These are phyloP conservation scores for Heliconius melpomene DNA, from an alignment of 1,140 invertebrate genomes.

Conservation along the genomic window DNA sequence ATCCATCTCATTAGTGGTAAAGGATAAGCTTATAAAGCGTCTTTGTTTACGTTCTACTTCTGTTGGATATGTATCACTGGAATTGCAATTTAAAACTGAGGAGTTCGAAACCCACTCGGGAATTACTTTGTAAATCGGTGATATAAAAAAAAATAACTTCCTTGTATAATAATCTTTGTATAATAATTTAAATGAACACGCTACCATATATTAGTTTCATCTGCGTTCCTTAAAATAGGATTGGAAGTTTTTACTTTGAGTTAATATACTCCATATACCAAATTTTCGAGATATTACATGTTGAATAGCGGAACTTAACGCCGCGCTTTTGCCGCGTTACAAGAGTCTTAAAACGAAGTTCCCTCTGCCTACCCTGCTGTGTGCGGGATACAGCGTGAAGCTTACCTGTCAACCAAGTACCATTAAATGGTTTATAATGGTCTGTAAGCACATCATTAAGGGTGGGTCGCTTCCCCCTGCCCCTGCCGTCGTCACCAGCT, in stretches of 20 bases:
- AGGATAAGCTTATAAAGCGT: neutral
- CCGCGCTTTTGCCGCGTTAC: too few relatives aligned
- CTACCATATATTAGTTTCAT: too few relatives aligned
- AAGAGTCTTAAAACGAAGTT: too few relatives aligned
- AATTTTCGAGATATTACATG: neutral
- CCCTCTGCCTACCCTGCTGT: too few relatives aligned
- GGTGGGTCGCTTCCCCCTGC: constrained; percentile 84
- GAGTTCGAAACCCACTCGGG: neutral
- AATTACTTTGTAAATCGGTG: neutral
- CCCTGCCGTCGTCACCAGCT: constrained; percentile 85
- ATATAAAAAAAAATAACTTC: neutral
- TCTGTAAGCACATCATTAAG: constrained; percentile 85
- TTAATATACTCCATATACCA: neutral
- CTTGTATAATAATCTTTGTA: neutral
- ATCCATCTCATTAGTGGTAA: neutral
- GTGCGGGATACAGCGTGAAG: neutral
- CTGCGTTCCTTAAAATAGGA: too few relatives aligned
- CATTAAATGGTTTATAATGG: constrained; percentile 87
- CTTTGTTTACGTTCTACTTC: neutral
- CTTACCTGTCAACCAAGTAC: constrained; percentile 91
- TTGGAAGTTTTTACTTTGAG: too few relatives aligned
- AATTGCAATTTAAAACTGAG: neutral
- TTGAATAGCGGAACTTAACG: too few relatives aligned
- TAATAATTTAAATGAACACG: neutral
- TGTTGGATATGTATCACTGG: neutral